These are phyloP conservation scores for Kryptolebias marmoratus DNA, from an alignment of 2,113 vertebrate genomes.

Conservation along the genomic window DNA sequence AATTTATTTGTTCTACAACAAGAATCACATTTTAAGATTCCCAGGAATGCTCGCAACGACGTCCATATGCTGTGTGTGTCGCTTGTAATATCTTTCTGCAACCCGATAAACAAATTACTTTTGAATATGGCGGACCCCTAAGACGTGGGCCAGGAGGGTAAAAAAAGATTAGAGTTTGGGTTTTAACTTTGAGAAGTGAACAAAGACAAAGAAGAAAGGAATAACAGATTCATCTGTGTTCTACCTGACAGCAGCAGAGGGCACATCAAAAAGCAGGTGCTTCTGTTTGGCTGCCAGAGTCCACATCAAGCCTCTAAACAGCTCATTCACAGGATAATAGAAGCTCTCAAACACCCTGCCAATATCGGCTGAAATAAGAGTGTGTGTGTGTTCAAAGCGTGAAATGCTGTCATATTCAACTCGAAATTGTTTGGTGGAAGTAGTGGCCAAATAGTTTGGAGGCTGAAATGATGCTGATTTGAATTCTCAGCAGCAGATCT, in stretches of 20 bases:
- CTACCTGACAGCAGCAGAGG: constrained; percentile 59
- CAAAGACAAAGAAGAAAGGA: constrained; percentile 60
- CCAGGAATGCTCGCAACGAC: not conserved
- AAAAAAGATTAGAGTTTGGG: constrained; percentile 39
- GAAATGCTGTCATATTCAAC: constrained; percentile 36
- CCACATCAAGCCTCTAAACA: constrained; percentile 64
- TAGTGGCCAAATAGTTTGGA: constrained; percentile 22
- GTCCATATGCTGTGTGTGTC: not conserved
- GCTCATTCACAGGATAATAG: constrained; percentile 65
- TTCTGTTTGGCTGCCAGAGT: constrained; percentile 61
- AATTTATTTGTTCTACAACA: not conserved
- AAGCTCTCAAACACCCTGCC: constrained; percentile 61
- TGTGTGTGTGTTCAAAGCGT: constrained; percentile 21
- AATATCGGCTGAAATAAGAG: constrained; percentile 50
- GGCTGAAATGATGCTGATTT: constrained; percentile 12
- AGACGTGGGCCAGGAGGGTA: constrained; percentile 26
- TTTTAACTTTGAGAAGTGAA: constrained; percentile 46
- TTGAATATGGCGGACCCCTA: constrained; percentile 25
- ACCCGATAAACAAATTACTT: constrained; percentile 57
- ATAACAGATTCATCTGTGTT: constrained; percentile 48
- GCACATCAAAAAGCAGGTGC: constrained; percentile 65
- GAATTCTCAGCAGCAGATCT: not conserved
- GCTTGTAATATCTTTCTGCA: constrained; percentile 19
- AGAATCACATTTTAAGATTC: not conserved
- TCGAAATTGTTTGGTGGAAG: constrained; percentile 38